These are phyloP conservation scores for Idaea biselata DNA, from an alignment of 2,888 invertebrate species.

Conservation along the genomic window DNA sequence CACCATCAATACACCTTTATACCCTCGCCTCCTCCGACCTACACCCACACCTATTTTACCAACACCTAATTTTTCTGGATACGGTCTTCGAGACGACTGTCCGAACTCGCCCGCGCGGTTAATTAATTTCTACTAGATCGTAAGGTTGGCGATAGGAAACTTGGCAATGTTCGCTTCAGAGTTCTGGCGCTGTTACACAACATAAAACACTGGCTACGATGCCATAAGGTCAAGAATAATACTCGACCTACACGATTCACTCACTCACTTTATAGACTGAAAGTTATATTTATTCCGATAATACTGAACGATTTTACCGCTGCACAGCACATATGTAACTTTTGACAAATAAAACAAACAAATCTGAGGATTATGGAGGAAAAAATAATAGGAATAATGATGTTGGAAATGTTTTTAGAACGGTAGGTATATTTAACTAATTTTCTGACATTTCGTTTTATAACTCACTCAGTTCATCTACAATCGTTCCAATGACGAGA, in stretches of 20 bases:
- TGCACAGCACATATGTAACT: slow-evolving; percentile 32
- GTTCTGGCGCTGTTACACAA: slow-evolving; percentile 78
- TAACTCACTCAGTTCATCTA: background rate
- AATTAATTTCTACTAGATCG: slow-evolving; percentile 38
- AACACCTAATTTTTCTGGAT: background rate
- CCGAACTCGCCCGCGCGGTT: slow-evolving; percentile 3
- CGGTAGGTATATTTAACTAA: slow-evolving; percentile 76
- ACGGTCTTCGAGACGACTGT: background rate
- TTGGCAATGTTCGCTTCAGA: slow-evolving; percentile 63
- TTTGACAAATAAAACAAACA: slow-evolving; percentile 38
- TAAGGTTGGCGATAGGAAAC: slow-evolving; percentile 46
- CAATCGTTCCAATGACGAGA: slow-evolving; percentile 3
- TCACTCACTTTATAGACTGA: slow-evolving; percentile 27
- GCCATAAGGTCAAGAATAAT: slow-evolving; percentile 72
- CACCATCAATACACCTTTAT: slow-evolving; percentile 16
- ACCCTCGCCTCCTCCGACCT: slow-evolving; percentile 11
- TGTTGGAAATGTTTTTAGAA: slow-evolving; percentile 60
- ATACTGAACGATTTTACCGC: slow-evolving; percentile 21
- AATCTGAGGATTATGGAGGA: slow-evolving; percentile 51
- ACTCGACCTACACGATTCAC: slow-evolving; percentile 56
- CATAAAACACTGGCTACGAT: slow-evolving; percentile 60
- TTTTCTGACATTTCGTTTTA: slow-evolving; percentile 57
- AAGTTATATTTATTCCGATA: slow-evolving; percentile 20
- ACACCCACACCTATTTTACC: slow-evolving; percentile 8
- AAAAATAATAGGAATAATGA: slow-evolving; percentile 69